These are phyloP conservation scores for Paralichthys olivaceus DNA, from an alignment of 2,113 vertebrate species.

Conservation along the genomic window DNA sequence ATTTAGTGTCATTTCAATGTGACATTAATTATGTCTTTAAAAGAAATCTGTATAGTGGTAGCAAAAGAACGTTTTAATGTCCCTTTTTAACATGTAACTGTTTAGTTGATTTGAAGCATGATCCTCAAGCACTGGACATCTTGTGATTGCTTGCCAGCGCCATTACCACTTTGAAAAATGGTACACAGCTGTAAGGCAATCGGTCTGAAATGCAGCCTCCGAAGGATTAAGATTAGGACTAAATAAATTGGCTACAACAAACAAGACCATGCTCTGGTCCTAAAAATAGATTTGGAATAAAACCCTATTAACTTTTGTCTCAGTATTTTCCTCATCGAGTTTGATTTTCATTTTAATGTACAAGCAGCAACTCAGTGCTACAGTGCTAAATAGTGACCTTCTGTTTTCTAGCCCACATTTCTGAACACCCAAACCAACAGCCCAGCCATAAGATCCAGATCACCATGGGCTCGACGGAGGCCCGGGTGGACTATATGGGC, in stretches of 20 bases:
- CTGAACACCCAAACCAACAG: conserved; percentile 97
- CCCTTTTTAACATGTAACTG: too few relatives aligned
- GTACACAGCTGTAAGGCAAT: too few relatives aligned
- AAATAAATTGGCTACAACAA: too few relatives aligned
- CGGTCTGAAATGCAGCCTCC: too few relatives aligned
- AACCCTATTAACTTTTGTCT: background rate
- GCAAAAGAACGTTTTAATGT: too few relatives aligned
- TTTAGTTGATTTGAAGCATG: too few relatives aligned
- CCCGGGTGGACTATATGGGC: conserved; percentile 98
- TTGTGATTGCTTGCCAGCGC: too few relatives aligned
- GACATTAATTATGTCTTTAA: too few relatives aligned
- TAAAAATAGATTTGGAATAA: background rate
- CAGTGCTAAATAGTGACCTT: background rate
- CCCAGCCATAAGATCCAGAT: conserved; percentile 98
- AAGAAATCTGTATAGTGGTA: too few relatives aligned
- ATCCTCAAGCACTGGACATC: too few relatives aligned
- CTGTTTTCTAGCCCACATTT: conserved; percentile 91
- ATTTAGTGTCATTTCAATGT: background rate
- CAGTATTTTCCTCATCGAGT: background rate
- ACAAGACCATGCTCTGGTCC: background rate
- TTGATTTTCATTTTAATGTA: background rate
- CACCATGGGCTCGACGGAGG: conserved; percentile 99
- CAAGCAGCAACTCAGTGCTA: background rate
- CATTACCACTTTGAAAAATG: too few relatives aligned
- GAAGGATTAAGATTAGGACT: too few relatives aligned